Evolutionary conservation across 2,113 vertebrate genomes (phyloP).

Genomic region (Donacobius atricapilla): DNA sequence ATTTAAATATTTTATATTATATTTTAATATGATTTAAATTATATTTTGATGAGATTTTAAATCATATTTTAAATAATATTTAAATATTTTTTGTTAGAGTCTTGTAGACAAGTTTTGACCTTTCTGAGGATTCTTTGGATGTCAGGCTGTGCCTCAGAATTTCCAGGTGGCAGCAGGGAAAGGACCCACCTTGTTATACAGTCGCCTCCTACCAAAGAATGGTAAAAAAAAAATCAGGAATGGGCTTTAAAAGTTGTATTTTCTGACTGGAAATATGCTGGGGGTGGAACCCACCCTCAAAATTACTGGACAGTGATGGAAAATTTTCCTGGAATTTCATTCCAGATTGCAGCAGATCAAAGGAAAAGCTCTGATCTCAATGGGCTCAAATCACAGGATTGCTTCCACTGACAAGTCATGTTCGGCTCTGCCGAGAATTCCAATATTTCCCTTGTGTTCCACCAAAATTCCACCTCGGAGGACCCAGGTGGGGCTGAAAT

Average conservation of each 20-base stretch:
- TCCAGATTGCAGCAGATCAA: background rate
- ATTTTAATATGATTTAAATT: no score
- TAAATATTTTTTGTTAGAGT: no score
- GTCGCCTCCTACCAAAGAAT: background rate
- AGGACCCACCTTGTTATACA: rapidly evolving
- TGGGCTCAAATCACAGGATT: background rate
- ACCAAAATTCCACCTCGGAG: background rate
- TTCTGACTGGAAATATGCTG: rapidly evolving
- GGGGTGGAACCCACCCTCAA: background rate
- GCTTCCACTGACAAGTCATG: background rate
- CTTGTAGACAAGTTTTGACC: background rate
- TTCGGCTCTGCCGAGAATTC: background rate
- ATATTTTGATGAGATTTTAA: no score
- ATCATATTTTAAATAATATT: no score
- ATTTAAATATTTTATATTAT: no score
- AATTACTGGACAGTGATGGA: background rate
- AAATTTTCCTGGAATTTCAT: background rate
- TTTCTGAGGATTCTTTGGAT: background rate
- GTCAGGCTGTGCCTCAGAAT: background rate
- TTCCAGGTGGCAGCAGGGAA: background rate
- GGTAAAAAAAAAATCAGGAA: background rate
- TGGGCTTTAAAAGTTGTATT: rapidly evolving
- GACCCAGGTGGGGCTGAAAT: background rate
- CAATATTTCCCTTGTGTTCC: background rate
- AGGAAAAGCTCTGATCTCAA: background rate